These are phyloP conservation scores for Meloidogyne floridensis DNA, from an alignment of 1,140 invertebrate species.

Conservation along the genomic window DNA sequence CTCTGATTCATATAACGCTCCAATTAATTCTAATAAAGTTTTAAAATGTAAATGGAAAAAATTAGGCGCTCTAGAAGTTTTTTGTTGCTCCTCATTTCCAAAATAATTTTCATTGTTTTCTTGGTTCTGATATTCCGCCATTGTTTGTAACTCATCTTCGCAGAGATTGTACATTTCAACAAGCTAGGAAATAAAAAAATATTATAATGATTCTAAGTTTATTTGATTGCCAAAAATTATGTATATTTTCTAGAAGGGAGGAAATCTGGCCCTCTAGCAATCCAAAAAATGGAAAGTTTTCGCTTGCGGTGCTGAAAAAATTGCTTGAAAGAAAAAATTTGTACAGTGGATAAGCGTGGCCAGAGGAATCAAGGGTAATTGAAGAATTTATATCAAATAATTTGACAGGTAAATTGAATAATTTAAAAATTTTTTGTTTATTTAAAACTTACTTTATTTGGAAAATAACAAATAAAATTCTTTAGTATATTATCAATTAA, in stretches of 20 bases:
- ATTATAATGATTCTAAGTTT: background rate
- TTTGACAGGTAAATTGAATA: too few relatives aligned
- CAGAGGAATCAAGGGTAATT: too few relatives aligned
- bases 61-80: background rate
- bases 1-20: constrained; percentile 28
- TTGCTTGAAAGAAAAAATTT: too few relatives aligned
- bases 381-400: too few relatives aligned
- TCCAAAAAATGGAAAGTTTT: too few relatives aligned
- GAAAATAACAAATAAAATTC: constrained; percentile 39
- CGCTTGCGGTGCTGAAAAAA: too few relatives aligned
- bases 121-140: constrained; percentile 14
- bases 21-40: constrained; percentile 30
- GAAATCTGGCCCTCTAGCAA: too few relatives aligned
- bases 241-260: too few relatives aligned
- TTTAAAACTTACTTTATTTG: constrained; percentile 20
- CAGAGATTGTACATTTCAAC: constrained; percentile 33
- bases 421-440: too few relatives aligned
- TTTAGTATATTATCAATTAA: constrained; percentile 32
- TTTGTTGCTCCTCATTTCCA: background rate
- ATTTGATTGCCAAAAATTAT: too few relatives aligned
- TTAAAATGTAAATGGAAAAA: constrained; percentile 34
- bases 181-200: constrained; percentile 15
- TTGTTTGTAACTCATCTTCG: constrained; percentile 28
- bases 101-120: background rate
- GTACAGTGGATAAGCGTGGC: too few relatives aligned